Conservation (phyloP, 2,113 vertebrate species). For the Datnioides undecimradiatus region DNA sequence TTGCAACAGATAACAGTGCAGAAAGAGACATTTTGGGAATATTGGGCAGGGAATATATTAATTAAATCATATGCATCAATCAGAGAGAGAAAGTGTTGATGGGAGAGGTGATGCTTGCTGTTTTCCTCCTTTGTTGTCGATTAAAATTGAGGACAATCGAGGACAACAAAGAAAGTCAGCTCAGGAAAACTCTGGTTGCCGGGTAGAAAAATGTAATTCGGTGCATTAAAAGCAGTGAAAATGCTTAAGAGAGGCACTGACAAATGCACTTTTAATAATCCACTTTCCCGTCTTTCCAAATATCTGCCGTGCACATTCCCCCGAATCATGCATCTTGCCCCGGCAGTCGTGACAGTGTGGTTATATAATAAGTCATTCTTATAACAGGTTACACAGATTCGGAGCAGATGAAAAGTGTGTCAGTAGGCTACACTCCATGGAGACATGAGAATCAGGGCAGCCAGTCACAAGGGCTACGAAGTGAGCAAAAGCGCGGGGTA, state of each 20-base stretch:
- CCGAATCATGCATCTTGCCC: conserved; percentile 1
- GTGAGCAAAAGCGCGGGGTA: conserved; percentile 11
- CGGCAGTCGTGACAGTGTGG: background rate
- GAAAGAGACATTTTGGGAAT: conserved; percentile 6
- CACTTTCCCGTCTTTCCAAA: background rate
- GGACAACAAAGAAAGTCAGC: conserved; percentile 31
- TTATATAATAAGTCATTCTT: conserved; percentile 31
- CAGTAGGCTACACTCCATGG: conserved; percentile 73
- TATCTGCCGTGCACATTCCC: background rate
- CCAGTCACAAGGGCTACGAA: conserved; percentile 34
- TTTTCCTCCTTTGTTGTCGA: background rate
- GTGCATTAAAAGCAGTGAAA: background rate
- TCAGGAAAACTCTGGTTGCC: background rate
- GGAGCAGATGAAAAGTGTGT: conserved; percentile 77
- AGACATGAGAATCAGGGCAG: conserved; percentile 65
- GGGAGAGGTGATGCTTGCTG: background rate
- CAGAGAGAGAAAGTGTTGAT: background rate
- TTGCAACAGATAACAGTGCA: background rate
- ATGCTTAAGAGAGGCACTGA: background rate
- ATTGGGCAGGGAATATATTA: background rate
- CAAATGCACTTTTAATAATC: background rate
- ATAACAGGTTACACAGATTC: conserved; percentile 34
- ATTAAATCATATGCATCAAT: background rate
- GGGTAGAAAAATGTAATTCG: background rate
- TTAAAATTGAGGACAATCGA: conserved; percentile 23